Base-by-base conservation (phyloP, 2,113 vertebrate species). In the Oryzias curvinotus region DNA sequence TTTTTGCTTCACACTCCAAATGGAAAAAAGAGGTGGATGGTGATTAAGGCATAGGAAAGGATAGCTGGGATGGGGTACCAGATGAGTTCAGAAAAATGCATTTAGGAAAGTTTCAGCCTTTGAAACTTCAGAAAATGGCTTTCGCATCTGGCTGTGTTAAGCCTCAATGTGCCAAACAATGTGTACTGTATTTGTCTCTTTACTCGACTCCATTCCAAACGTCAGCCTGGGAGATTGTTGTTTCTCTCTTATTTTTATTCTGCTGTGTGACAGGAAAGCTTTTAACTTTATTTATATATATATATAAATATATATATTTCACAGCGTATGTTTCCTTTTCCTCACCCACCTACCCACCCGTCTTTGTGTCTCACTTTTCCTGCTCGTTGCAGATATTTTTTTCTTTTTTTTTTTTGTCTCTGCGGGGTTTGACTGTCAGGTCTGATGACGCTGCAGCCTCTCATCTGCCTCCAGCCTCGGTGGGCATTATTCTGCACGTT, bases 371-470 rank as follows among this genome's bases (percentile, higher is more conserved):
- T 59, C 60, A 30, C 61, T 52, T 72, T 65, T 70, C 46, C 51
- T 48, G 14, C 78, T 52, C 28, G 51, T 48, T 72, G 58, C 73
- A 71, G 53, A 78, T 23, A 23, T 23, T 23, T 78, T 70, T 73
- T 45, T n/a, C n/a, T 43, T 62, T 56, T 73, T 23, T 21, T 30
- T 36, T 78, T 70, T 71, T 42, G 43, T 62, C 53, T 73, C 59
- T 62, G 21, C 42, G 14, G 25, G 18, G 52, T 75, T 68, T 85
- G 85, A 81, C 68, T 60, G 75, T 75, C 68, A 79, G 70, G 64
- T 80, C 45, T 74, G 78, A 78, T 78, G 82, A 82, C 74, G 56
- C 68, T 15, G 77, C 71, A 55, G 77, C 68, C 73, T 72, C 53
- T 72, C 75, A 75, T 75, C 64, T 68, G 62, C 62, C 68, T 60